A percentile compares a stretch with the other conserved stretches of the same genome.
phyloP scores from a whole-genome alignment of 2,113 vertebrate species.

The Podarcis cretensis region DNA sequence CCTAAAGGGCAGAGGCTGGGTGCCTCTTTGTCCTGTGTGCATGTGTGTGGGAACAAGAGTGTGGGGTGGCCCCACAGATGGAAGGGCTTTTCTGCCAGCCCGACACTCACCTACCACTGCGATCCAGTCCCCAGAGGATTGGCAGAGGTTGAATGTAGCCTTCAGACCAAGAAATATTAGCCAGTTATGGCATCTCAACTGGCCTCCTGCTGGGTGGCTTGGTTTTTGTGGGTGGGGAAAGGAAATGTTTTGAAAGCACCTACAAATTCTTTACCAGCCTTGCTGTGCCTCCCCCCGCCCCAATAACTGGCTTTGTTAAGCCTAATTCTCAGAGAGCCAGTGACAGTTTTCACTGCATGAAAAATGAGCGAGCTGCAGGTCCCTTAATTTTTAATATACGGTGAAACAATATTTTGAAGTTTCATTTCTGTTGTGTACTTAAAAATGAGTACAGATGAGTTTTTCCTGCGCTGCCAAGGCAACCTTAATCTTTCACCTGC shows the following conservation, averaged over 20 bases:
- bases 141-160: too few relatives aligned
- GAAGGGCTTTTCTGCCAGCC: too few relatives aligned
- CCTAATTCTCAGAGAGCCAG: neutral
- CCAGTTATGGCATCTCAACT: too few relatives aligned
- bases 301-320: neutral
- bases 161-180: too few relatives aligned
- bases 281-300: neutral
- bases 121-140: too few relatives aligned
- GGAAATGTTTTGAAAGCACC: too few relatives aligned
- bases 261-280: neutral
- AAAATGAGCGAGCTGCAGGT: neutral
- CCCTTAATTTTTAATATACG: neutral
- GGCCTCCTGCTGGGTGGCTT: too few relatives aligned
- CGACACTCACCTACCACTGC: too few relatives aligned
- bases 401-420: slow-evolving; percentile 2
- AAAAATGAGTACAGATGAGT: neutral
- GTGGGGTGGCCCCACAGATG: too few relatives aligned
- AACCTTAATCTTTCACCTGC: neutral
- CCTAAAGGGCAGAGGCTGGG: too few relatives aligned
- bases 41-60: too few relatives aligned
- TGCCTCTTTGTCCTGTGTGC: too few relatives aligned
- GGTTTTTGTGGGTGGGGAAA: neutral
- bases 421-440: neutral
- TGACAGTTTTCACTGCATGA: neutral
- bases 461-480: neutral